Evolutionary conservation across 2,113 vertebrate species (phyloP).

Genomic region (Nibea albiflora): DNA sequence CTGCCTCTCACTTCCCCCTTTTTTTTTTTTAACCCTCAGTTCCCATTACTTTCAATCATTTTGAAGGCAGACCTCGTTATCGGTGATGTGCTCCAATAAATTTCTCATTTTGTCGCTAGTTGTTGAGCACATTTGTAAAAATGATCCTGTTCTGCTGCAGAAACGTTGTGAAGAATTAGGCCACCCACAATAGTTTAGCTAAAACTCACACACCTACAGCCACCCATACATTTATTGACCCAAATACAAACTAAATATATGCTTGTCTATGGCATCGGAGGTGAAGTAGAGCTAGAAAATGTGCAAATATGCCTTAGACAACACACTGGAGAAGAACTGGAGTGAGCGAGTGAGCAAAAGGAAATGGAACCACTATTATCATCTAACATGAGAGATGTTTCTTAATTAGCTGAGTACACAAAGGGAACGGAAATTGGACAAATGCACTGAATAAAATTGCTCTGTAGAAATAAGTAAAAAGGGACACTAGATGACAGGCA

Average conservation of each 20-base stretch:
- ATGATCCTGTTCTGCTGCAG: not conserved
- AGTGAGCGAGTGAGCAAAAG: not conserved
- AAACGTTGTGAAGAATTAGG: not conserved
- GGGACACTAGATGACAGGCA: conserved; percentile 8
- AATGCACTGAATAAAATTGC: conserved; percentile 1
- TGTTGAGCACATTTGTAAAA: conserved; percentile 21
- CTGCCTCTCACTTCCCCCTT: conserved; percentile 34
- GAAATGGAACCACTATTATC: conserved; percentile 3
- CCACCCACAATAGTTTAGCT: not conserved
- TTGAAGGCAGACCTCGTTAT: conserved; percentile 17
- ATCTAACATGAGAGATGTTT: conserved; percentile 5
- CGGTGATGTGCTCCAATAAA: conserved; percentile 16
- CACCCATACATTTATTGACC: not conserved
- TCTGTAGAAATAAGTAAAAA: conserved; percentile 24
- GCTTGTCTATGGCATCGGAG: not conserved
- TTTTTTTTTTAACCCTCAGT: conserved; percentile 18
- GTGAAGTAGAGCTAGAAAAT: not conserved
- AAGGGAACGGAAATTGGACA: conserved; percentile 16
- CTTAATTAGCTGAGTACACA: conserved; percentile 17
- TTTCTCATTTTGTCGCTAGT: not conserved
- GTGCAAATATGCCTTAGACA: not conserved
- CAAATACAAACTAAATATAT: not conserved
- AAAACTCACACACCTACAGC: not conserved
- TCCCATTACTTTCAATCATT: conserved; percentile 32
- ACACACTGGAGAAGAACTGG: not conserved